phyloP scores from a whole-genome alignment of 64 coral and sea anemone genomes.

The Montipora sp. region DNA sequence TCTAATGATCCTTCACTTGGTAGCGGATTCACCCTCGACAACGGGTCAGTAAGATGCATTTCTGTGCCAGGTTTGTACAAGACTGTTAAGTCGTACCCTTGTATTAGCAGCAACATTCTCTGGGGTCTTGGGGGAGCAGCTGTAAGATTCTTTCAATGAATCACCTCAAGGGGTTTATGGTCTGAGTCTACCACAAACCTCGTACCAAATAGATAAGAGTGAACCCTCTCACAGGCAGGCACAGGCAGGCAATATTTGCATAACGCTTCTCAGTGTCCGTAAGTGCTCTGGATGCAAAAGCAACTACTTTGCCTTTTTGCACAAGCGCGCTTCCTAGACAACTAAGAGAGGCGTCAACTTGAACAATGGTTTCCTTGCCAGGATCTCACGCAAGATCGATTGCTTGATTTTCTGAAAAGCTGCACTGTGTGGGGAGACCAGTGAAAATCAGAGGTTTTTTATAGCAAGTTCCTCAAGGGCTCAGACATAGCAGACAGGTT shows the following conservation, averaged over 20 bases:
- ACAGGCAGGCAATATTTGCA: background rate
- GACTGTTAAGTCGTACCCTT: slow-evolving; percentile 21
- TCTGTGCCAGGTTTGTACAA: slow-evolving; percentile 36
- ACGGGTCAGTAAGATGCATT: slow-evolving; percentile 18
- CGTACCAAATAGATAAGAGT: slow-evolving; percentile 8
- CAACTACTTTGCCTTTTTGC: background rate
- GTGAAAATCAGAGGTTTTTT: background rate
- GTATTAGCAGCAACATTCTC: background rate
- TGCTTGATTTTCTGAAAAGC: too few species aligned
- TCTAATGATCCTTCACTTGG: background rate
- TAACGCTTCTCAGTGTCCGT: slow-evolving; percentile 6
- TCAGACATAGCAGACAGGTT: slow-evolving; percentile 23
- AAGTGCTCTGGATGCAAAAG: background rate
- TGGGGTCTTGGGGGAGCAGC: slow-evolving; percentile 33
- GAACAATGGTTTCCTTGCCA: too few species aligned
- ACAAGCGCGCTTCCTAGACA: background rate
- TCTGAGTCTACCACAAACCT: slow-evolving; percentile 8
- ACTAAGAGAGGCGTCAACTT: background rate
- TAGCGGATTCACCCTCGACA: background rate
- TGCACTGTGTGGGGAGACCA: too few species aligned
- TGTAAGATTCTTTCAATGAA: slow-evolving; percentile 22
- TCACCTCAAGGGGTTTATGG: slow-evolving; percentile 43
- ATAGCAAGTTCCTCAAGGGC: slow-evolving; percentile 54
- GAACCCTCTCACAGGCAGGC: background rate
- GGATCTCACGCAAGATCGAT: too few species aligned